Evolutionary conservation across 2,113 vertebrate species (phyloP), one percentile per base, ranked within the genome.

Genomic region (Poeciliopsis occidentalis): DNA sequence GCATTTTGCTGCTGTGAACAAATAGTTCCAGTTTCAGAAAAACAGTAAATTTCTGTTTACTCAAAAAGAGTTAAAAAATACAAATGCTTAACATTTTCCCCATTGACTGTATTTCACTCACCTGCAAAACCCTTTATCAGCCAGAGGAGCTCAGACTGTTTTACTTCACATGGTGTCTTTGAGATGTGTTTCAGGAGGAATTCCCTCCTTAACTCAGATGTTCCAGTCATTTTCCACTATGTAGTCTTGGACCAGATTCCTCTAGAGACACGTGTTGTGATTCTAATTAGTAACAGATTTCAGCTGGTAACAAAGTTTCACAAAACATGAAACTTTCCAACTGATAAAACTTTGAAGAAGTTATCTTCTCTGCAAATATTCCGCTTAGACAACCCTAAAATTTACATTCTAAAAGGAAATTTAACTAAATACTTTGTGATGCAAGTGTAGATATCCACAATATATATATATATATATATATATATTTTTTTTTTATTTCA

Each of bases 1-100:
- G 89, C 94, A 95, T 95, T 54, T 66, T 91, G 67, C 30, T 63
- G 27, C 15, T 54, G 12, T n/a, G 29, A 22, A 19, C 63, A 47
- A 13, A 19, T 22, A 17, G 62, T 62, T 79, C 22, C 60, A 73
- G 41, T 62, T 13, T 1, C 70, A 80, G 62, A 69, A 64, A 81
- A 61, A 80, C 34, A 37, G 34, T 37, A 37, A 37, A 12, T 37
- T 37, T 37, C 34, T 11, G 34, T 11, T 37, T 11, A 11, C 34
- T 11, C 34, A 37, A 37, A 37, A 37, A 37, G 34, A 37, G 10
- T 37, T 37, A 37, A 12, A 37, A 10, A 37, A 37, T 37, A 37
- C 10, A 0, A 11, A 37, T 37, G 34, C 8, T 11, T 10, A 37
- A 37, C 34, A 12, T 37, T 37, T 37, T 12, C 10, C 34, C 34